A percentile compares a stretch with the other conserved stretches of the same genome.
Conservation (phyloP, 2,888 invertebrate genomes). For the Brenthis daphne region DNA sequence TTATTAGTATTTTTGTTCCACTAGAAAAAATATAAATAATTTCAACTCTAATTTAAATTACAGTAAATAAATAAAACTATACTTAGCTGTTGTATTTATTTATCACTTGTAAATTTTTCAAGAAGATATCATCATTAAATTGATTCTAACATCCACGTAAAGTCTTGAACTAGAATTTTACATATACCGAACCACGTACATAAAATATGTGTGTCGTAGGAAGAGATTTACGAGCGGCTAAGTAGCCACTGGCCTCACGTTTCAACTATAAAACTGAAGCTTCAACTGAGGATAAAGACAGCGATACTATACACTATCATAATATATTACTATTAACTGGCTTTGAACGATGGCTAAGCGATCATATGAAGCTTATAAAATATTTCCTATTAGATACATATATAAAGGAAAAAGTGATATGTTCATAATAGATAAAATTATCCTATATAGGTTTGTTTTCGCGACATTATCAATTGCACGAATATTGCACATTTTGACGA, state of each 20-base stretch:
- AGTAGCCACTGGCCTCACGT: constrained; percentile 66
- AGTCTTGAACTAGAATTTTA: constrained; percentile 18
- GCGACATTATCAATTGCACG: no score
- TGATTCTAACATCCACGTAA: background rate
- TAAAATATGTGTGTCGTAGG: constrained; percentile 47
- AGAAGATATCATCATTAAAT: background rate
- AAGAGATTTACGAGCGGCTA: constrained; percentile 65
- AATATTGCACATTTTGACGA: no score
- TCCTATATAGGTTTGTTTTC: no score
- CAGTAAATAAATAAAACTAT: no score
- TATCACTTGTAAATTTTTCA: no score
- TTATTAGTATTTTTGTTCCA: no score
- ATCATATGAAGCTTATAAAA: constrained; percentile 13
- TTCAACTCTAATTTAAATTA: no score
- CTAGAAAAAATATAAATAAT: no score
- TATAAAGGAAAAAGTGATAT: no score
- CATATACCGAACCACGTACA: constrained; percentile 42
- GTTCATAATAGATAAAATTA: no score
- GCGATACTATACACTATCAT: constrained; percentile 46
- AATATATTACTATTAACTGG: constrained; percentile 41
- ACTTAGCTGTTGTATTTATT: no score
- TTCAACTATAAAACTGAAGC: constrained; percentile 69
- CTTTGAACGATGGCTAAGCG: constrained; percentile 28
- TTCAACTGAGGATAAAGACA: constrained; percentile 50
- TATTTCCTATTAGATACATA: background rate